phyloP scores from a whole-genome alignment of 2,888 invertebrate genomes.

The Suillia variegata region DNA sequence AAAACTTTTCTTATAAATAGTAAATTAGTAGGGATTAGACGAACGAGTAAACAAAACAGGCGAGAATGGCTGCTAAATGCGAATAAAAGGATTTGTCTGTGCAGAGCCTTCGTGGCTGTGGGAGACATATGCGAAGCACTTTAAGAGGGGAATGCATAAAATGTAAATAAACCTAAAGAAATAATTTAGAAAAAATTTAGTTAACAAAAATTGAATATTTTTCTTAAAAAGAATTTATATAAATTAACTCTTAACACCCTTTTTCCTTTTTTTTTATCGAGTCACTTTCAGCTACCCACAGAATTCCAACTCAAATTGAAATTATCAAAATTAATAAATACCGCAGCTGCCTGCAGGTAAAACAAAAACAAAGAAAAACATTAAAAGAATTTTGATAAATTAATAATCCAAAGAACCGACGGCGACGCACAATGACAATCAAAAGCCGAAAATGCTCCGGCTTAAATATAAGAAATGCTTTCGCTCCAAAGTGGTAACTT shows the following conservation, averaged over 20 bases:
- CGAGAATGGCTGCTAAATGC: not conserved
- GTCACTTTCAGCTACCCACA: not conserved
- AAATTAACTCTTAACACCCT: not conserved
- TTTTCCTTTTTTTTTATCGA: too few relatives aligned
- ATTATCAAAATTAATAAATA: not conserved
- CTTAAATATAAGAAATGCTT: too few relatives aligned
- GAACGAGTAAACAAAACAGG: not conserved
- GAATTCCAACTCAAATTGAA: not conserved
- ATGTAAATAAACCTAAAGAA: not conserved
- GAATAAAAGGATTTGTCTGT: not conserved
- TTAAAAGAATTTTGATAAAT: not conserved
- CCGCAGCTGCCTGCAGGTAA: not conserved
- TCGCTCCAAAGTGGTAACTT: not conserved
- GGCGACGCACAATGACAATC: not conserved
- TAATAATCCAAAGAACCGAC: not conserved
- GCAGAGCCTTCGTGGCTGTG: not conserved
- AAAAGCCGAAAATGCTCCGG: too few relatives aligned
- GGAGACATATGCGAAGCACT: not conserved
- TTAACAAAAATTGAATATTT: too few relatives aligned
- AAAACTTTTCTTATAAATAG: not conserved
- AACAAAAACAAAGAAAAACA: too few relatives aligned
- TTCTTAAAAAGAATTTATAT: too few relatives aligned
- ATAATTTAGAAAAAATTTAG: not conserved
- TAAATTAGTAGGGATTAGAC: constrained; percentile 8
- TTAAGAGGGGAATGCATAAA: constrained; percentile 1